Evolutionary conservation across 2,113 vertebrate genomes (phyloP).

Genomic region (Piaya cayana): DNA sequence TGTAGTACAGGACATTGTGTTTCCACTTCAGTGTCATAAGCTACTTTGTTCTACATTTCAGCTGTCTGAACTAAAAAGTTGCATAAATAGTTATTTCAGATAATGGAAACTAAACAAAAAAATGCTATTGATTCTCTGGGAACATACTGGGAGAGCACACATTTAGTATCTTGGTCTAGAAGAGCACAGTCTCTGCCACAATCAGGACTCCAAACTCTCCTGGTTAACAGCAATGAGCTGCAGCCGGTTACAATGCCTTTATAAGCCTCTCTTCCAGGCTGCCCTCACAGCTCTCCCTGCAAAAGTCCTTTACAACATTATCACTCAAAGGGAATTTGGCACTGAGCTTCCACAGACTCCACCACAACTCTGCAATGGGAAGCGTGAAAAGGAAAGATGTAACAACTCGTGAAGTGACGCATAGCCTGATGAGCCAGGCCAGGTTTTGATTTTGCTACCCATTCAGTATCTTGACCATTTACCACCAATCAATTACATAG

Average conservation of each 20-base stretch:
- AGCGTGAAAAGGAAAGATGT: rapidly evolving
- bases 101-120: neutral
- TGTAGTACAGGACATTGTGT: neutral
- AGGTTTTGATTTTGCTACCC: neutral
- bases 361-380: neutral
- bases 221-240: neutral
- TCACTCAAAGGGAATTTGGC: neutral
- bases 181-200: neutral
- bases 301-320: neutral
- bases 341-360: rapidly evolving
- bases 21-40: neutral
- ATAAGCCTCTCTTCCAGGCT: neutral
- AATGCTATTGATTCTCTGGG: neutral
- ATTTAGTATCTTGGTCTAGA: neutral
- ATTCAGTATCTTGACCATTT: neutral
- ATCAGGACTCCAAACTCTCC: neutral
- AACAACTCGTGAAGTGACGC: neutral
- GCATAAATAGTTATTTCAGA: neutral
- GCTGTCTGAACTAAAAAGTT: neutral
- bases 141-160: neutral
- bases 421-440: neutral
- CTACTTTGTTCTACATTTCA: neutral
- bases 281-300: neutral
- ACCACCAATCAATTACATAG: neutral
- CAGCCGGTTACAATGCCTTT: neutral